Conservation (phyloP, 2,797 vertebrate genomes). For the Chiloscyllium punctatum region DNA sequence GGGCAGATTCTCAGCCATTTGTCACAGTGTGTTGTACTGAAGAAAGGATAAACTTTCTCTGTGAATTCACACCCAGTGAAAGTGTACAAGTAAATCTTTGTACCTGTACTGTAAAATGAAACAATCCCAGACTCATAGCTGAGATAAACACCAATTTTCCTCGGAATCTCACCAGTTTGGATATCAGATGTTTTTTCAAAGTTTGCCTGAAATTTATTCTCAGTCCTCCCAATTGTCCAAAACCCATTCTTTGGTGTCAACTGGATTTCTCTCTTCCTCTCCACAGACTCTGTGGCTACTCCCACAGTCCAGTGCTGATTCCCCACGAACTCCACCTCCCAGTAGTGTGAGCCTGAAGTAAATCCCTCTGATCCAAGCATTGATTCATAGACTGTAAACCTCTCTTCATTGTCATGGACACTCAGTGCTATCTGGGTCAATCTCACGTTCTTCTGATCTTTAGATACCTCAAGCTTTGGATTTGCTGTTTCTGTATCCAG, state of each 20-base stretch:
- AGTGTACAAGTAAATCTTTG: background rate
- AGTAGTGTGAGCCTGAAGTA: background rate
- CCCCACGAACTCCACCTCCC: background rate
- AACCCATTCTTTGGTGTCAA: background rate
- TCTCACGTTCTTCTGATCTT: background rate
- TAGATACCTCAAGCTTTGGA: background rate
- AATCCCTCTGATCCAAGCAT: background rate
- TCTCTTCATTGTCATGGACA: background rate
- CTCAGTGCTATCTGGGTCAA: too few species aligned
- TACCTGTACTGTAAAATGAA: background rate
- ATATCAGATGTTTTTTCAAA: background rate
- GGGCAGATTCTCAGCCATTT: background rate
- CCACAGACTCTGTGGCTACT: background rate
- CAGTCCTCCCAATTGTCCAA: background rate
- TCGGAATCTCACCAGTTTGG: background rate
- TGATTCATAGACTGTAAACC: background rate
- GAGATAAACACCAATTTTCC: background rate
- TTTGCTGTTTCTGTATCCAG: slow-evolving; percentile 16
- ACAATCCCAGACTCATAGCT: background rate
- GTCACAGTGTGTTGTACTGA: background rate
- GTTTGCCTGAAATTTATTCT: background rate
- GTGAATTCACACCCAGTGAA: background rate
- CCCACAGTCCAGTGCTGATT: background rate
- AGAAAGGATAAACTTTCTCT: slow-evolving; percentile 3
- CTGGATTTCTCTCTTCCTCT: background rate